Conservation (phyloP, 1,140 invertebrate genomes). For the Neodiprion virginianus region DNA sequence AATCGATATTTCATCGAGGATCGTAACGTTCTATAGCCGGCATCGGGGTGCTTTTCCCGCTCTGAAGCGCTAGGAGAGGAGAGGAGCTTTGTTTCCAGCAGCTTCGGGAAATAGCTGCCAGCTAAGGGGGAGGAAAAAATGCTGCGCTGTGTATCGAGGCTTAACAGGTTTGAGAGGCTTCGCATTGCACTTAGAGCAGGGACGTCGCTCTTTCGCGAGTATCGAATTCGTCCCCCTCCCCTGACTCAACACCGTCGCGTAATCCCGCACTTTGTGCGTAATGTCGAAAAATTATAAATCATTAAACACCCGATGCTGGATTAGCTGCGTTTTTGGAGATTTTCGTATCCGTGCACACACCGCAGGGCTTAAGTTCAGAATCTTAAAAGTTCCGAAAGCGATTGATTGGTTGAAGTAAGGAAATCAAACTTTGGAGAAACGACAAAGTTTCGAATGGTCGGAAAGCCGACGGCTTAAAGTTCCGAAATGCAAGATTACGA, state of each 20-base stretch:
- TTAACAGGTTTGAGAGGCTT: conserved; percentile 5
- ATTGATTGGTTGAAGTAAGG: no score
- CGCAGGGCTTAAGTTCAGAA: no score
- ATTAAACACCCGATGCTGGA: background rate
- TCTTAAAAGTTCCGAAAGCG: no score
- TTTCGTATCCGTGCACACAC: no score
- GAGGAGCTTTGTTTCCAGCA: background rate
- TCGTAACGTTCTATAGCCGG: background rate
- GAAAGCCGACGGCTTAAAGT: no score
- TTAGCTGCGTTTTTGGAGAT: conserved; percentile 21
- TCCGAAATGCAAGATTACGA: no score
- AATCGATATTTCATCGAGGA: conserved; percentile 2
- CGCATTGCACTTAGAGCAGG: background rate
- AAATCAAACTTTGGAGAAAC: no score
- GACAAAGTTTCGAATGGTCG: no score
- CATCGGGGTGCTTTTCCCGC: background rate
- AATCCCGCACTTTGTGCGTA: conserved; percentile 32
- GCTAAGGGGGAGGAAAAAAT: background rate
- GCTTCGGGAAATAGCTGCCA: background rate
- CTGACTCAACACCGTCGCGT: no score
- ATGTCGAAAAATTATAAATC: no score
- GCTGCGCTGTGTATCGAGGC: conserved; percentile 1
- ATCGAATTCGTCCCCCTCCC: no score
- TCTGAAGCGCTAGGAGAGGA: background rate
- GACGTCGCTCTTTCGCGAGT: background rate